Evolutionary conservation across 2,888 invertebrate genomes (phyloP).

Genomic region (Apodemia hepburni): DNA sequence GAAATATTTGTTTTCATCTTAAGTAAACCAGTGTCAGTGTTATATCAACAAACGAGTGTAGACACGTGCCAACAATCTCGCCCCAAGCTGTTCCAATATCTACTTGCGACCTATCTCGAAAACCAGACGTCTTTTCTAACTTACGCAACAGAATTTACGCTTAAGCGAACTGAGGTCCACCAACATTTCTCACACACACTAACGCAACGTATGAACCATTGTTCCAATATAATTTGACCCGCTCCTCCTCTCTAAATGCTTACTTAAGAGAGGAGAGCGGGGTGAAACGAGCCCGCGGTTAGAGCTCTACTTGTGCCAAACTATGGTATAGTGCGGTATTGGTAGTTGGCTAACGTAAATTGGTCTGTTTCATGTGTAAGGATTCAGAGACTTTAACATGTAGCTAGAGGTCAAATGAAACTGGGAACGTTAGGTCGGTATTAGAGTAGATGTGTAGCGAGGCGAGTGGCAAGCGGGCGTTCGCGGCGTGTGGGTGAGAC

Average conservation of each 20-base stretch:
- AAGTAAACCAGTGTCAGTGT: not conserved
- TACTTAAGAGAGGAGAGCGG: slow-evolving; percentile 46
- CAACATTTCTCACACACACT: slow-evolving; percentile 72
- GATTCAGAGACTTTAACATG: slow-evolving; percentile 34
- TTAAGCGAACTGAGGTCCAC: slow-evolving; percentile 71
- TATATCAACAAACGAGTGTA: slow-evolving; percentile 4
- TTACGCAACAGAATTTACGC: slow-evolving; percentile 78
- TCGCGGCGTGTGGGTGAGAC: slow-evolving; percentile 76
- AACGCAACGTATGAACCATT: slow-evolving; percentile 65
- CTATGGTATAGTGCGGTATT: slow-evolving; percentile 73
- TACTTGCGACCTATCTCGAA: slow-evolving; percentile 59
- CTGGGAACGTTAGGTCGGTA: slow-evolving; percentile 49
- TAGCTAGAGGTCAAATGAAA: slow-evolving; percentile 39
- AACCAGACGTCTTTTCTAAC: slow-evolving; percentile 71
- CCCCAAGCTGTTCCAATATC: slow-evolving; percentile 53
- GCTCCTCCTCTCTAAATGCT: slow-evolving; percentile 44
- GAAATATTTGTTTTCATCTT: slow-evolving; percentile 2
- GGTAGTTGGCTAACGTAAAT: slow-evolving; percentile 46
- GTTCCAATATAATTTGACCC: slow-evolving; percentile 40
- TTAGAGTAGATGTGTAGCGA: slow-evolving; percentile 65
- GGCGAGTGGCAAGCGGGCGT: slow-evolving; percentile 70
- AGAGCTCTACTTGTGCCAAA: slow-evolving; percentile 68
- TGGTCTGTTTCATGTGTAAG: slow-evolving; percentile 40
- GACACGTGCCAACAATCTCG: slow-evolving; percentile 30
- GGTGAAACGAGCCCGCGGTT: slow-evolving; percentile 58